phyloP scores from a whole-genome alignment of 2,888 invertebrate genomes.

The Laothoe populi region DNA sequence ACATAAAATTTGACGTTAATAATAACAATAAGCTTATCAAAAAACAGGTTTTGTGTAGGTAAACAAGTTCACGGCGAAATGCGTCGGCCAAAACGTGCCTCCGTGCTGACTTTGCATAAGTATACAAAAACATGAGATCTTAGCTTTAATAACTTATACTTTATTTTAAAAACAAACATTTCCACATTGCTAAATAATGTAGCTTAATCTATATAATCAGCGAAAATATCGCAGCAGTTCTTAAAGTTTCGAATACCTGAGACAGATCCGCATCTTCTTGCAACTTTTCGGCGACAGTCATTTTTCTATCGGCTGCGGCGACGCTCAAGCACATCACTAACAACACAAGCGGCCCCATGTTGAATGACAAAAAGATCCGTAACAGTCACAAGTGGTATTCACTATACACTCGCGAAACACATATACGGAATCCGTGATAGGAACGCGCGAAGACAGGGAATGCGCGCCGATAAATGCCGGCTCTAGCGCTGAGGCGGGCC shows the following conservation, averaged over 20 bases:
- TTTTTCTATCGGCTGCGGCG: slow-evolving; percentile 67
- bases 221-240: slow-evolving; percentile 41
- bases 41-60: slow-evolving; percentile 18
- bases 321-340: slow-evolving; percentile 68
- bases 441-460: slow-evolving; percentile 57
- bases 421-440: slow-evolving; percentile 47
- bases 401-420: slow-evolving; percentile 71
- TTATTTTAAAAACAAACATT: not conserved
- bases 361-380: slow-evolving; percentile 55
- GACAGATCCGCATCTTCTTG: slow-evolving; percentile 87
- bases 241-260: slow-evolving; percentile 84
- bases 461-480: slow-evolving; percentile 73
- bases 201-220: slow-evolving; percentile 14
- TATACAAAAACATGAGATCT: not conserved
- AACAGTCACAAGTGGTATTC: slow-evolving; percentile 53
- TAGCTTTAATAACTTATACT: not conserved
- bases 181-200: not conserved
- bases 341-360: slow-evolving; percentile 71
- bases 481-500: slow-evolving; percentile 61
- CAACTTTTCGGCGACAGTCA: slow-evolving; percentile 87
- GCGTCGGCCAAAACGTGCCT: slow-evolving; percentile 12
- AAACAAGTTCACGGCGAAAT: slow-evolving; percentile 1
- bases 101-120: slow-evolving; percentile 12
- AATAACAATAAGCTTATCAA: slow-evolving; percentile 9
- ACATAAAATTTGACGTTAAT: not conserved